These are phyloP conservation scores for Cheilosia vernalis DNA, from an alignment of 2,888 invertebrate genomes.

Conservation along the genomic window DNA sequence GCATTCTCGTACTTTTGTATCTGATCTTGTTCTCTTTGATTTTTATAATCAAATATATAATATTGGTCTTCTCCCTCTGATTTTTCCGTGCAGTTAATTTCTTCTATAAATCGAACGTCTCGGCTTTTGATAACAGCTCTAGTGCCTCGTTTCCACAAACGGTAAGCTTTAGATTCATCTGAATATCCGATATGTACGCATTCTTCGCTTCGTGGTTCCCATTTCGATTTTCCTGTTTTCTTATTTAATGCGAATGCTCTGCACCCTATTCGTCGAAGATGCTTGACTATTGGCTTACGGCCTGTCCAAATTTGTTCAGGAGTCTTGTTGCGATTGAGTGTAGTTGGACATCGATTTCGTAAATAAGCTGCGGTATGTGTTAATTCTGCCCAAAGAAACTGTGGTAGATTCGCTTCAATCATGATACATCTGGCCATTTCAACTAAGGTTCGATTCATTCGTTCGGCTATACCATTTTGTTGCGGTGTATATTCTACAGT, in stretches of 20 bases:
- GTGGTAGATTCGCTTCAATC: too few species aligned
- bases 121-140: slow-evolving; percentile 5
- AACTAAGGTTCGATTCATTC: too few species aligned
- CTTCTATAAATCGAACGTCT: slow-evolving; percentile 25
- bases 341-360: too few species aligned
- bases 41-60: not conserved
- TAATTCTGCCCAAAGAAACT: too few species aligned
- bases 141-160: slow-evolving; percentile 18
- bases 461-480: too few species aligned
- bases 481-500: too few species aligned
- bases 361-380: too few species aligned
- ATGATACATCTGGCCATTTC: too few species aligned
- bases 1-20: too few species aligned
- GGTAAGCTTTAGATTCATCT: slow-evolving; percentile 11
- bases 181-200: not conserved
- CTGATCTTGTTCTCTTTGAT: too few species aligned
- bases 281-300: not conserved
- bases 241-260: slow-evolving; percentile 52
- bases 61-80: not conserved
- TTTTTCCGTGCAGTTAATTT: not conserved
- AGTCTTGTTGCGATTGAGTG: too few species aligned
- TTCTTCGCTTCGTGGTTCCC: slow-evolving; percentile 14
- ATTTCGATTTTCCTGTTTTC: slow-evolving; percentile 1
- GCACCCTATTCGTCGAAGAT: slow-evolving; percentile 39
- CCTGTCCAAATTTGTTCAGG: too few species aligned